phyloP scores from a whole-genome alignment of 2,113 vertebrate species.

The Campylomormyrus tamandua region DNA sequence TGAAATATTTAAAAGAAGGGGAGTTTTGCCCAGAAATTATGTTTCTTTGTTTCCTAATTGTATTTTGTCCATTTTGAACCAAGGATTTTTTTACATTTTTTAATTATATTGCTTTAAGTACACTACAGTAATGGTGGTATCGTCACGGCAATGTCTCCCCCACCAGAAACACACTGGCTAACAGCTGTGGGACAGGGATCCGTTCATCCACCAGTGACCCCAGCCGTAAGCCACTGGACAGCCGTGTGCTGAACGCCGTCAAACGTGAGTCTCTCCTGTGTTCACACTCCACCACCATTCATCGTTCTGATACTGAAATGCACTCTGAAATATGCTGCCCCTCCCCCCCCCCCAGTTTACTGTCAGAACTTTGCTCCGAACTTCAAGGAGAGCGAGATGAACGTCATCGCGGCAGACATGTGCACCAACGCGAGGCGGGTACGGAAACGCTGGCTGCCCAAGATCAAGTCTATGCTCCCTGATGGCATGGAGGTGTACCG shows the following conservation, averaged over 20 bases:
- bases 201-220: slow-evolving; percentile 92
- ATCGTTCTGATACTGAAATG: neutral
- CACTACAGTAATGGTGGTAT: neutral
- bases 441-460: slow-evolving; percentile 80
- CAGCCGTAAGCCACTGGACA: slow-evolving; percentile 88
- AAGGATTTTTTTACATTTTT: neutral
- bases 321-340: neutral
- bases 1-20: neutral
- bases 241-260: slow-evolving; percentile 87
- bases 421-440: slow-evolving; percentile 80
- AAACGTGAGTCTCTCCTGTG: slow-evolving; percentile 71
- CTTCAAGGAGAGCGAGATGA: slow-evolving; percentile 87
- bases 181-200: slow-evolving; percentile 92
- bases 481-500: slow-evolving; percentile 80
- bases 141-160: slow-evolving; percentile 47
- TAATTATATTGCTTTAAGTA: neutral
- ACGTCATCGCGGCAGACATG: slow-evolving; percentile 81
- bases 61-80: neutral
- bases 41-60: neutral
- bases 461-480: slow-evolving; percentile 79
- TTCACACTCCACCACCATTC: neutral
- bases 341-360: slow-evolving; percentile 60
- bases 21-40: neutral
- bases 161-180: slow-evolving; percentile 87
- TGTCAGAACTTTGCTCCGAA: slow-evolving; percentile 84